Evolutionary conservation across 2,888 invertebrate species (phyloP).

Genomic region (Acanthosoma haemorrhoidale): DNA sequence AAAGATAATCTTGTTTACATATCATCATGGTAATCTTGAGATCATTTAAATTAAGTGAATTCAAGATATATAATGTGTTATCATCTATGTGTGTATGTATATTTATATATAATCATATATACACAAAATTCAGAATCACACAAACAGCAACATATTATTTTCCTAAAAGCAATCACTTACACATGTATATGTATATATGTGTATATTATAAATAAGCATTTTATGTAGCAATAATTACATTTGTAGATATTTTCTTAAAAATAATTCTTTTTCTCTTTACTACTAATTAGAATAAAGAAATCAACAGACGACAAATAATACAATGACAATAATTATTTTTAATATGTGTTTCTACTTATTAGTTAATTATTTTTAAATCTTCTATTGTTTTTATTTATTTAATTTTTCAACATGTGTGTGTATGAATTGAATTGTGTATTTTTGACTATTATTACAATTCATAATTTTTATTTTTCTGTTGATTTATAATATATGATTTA

Average conservation of each 20-base stretch:
- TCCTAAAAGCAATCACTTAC: conserved; percentile 1
- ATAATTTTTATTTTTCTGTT: not conserved
- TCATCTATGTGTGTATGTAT: conserved; percentile 3
- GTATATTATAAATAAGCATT: conserved; percentile 12
- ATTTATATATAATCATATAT: conserved; percentile 14
- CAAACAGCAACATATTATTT: conserved; percentile 9
- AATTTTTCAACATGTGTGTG: not conserved
- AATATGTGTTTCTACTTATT: not conserved
- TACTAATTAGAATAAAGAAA: conserved; percentile 4
- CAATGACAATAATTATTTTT: conserved; percentile 29
- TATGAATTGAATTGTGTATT: not conserved
- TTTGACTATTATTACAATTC: not conserved
- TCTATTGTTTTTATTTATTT: not conserved
- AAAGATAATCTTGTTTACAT: conserved; percentile 20
- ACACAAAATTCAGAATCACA: not conserved
- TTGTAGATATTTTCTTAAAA: conserved; percentile 20
- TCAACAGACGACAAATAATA: conserved; percentile 28
- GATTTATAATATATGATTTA: too few relatives aligned
- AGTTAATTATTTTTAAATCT: not conserved
- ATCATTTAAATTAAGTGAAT: conserved; percentile 15
- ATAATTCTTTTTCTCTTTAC: conserved; percentile 6
- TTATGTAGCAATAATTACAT: conserved; percentile 24
- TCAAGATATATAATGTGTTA: not conserved
- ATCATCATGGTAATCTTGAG: conserved; percentile 19
- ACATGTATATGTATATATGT: not conserved